Conservation (phyloP, 1,140 invertebrate species). For the Asbolus verrucosus region DNA sequence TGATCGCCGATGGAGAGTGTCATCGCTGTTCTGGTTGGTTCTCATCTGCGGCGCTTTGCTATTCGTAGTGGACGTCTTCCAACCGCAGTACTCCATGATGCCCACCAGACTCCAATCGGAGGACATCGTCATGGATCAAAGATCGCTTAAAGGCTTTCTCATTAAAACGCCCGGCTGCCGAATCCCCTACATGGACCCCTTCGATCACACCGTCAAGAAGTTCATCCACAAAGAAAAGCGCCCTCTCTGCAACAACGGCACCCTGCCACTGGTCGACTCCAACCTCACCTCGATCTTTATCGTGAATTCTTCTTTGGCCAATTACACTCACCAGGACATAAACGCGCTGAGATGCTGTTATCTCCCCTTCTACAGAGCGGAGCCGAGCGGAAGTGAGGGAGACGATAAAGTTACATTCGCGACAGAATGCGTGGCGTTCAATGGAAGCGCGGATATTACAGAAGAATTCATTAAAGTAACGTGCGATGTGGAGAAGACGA, state of each 20-base stretch:
- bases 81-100: conserved; percentile 34
- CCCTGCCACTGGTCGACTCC: conserved; percentile 72
- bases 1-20: conserved; percentile 40
- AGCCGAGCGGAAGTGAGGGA: conserved; percentile 63
- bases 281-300: conserved; percentile 74
- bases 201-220: conserved; percentile 70
- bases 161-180: conserved; percentile 82
- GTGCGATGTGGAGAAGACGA: conserved; percentile 67
- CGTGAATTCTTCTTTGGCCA: conserved; percentile 59
- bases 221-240: conserved; percentile 65
- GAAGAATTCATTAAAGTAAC: conserved; percentile 75
- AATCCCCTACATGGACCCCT: conserved; percentile 81
- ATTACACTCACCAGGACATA: conserved; percentile 69
- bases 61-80: conserved; percentile 54
- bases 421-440: conserved; percentile 65
- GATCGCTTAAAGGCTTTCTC: conserved; percentile 64
- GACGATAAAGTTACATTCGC: conserved; percentile 66
- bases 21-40: conserved; percentile 48
- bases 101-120: not conserved
- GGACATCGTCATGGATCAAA: not conserved
- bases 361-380: conserved; percentile 69
- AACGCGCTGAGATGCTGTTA: conserved; percentile 73
- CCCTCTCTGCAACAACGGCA: conserved; percentile 66
- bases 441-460: conserved; percentile 63
- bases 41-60: conserved; percentile 47